phyloP scores from a whole-genome alignment of 1,140 invertebrate genomes.

The Drosophila saltans region DNA sequence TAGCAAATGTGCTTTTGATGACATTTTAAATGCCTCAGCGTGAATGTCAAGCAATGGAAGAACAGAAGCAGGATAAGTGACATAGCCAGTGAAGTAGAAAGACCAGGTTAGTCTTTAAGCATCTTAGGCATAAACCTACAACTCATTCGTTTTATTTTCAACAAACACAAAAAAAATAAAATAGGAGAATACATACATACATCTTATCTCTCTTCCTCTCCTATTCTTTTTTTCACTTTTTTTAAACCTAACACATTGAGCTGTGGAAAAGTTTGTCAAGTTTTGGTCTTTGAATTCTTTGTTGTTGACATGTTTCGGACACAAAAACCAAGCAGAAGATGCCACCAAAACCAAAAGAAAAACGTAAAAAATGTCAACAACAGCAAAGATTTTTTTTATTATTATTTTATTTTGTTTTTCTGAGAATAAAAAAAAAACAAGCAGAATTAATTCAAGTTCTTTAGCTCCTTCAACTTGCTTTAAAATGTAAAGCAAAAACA shows the following conservation, averaged over 20 bases:
- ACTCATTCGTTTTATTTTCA: constrained; percentile 5
- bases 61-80: constrained; percentile 1
- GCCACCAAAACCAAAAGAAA: constrained; percentile 7
- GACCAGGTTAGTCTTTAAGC: constrained; percentile 22
- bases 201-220: background rate
- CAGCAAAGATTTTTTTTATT: constrained; percentile 63
- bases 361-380: constrained; percentile 71
- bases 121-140: constrained; percentile 4
- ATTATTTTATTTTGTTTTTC: background rate
- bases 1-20: constrained; percentile 74
- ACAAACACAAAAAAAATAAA: background rate
- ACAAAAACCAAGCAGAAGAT: constrained; percentile 6
- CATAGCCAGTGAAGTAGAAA: constrained; percentile 24
- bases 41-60: constrained; percentile 10
- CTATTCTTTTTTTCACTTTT: background rate
- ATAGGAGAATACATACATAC: background rate
- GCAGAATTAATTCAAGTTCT: constrained; percentile 74
- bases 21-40: constrained; percentile 52
- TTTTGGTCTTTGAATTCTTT: constrained; percentile 55
- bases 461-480: constrained; percentile 54
- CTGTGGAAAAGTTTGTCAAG: constrained; percentile 43
- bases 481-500: constrained; percentile 71
- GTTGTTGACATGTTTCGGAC: constrained; percentile 55
- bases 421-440: constrained; percentile 25
- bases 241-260: constrained; percentile 16